Base-by-base conservation (phyloP, 2,797 vertebrate species). In the Lepilemur septentrionalis region DNA sequence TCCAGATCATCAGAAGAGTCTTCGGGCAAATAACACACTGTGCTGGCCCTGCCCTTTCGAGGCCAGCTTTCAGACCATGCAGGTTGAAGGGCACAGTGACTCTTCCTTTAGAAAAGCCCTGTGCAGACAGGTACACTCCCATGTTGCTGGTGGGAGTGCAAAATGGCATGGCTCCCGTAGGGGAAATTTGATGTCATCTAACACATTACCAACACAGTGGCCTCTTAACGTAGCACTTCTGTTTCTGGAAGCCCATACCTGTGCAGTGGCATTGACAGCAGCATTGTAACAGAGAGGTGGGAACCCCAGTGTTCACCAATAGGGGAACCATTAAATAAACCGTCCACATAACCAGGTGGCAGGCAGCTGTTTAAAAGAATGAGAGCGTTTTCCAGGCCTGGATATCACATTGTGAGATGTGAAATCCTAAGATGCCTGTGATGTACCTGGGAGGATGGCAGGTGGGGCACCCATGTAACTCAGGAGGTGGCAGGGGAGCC, bases 121-220 rank as follows among this genome's bases (percentile, higher is more conserved):
- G 1, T 2, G 0, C 32, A 7, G n/a, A 38, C 20, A 30, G 38
- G 32, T 25, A 6, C 2, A 0, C n/a, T 23, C 18, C 90, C 14
- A 2, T 9, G 10, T 38, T 32, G 2, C 11, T n/a, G 75, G 38
- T 14, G 10, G 79, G 61, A 52, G 4, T 7, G 11, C 38, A 41
- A 30, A 48, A 28, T 9, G 9, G 30, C 30, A 35, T 50, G 4
- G 17, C 25, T 20, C 38, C 72, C 4, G 4, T 4, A 13, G 17
- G 18, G 57, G 59, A 55, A 38, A 46, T 25, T 76, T 23, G 20
- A 55, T 70, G 78, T 35, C 61, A 15, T 55, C 46, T 5, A 7
- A 41, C 80, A 52, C 8, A 6, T 63, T 35, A 46, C 20, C 52
- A 52, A 17, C 2, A 28, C 28, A 3, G 20, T 9, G 32, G 30